Percentiles rank a stretch among this genome's conserved stretches.
Evolutionary conservation across 2,888 invertebrate species (phyloP).

Genomic region (Meta bourneti): DNA sequence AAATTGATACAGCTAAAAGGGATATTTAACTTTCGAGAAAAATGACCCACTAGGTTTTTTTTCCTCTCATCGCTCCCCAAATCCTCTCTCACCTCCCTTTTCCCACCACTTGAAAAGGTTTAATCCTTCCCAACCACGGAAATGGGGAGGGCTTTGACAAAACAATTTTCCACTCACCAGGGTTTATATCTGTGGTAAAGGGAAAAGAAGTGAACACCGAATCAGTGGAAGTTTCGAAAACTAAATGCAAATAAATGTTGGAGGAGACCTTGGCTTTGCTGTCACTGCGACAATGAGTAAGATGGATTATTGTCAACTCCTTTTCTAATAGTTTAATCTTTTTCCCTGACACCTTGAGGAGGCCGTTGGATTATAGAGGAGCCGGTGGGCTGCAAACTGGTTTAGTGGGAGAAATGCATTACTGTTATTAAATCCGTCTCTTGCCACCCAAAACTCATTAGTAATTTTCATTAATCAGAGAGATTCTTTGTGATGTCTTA

Average conservation of each 20-base stretch:
- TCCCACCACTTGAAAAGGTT: not conserved
- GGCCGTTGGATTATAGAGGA: not conserved
- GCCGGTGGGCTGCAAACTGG: not conserved
- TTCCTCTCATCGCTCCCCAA: not conserved
- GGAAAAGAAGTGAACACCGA: not conserved
- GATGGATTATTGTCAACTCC: constrained; percentile 28
- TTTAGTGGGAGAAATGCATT: constrained; percentile 10
- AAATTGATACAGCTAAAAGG: not conserved
- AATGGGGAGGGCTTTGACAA: not conserved
- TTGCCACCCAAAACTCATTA: constrained; percentile 36
- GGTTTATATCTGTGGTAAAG: not conserved
- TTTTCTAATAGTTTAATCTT: constrained; percentile 42
- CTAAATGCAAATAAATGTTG: not conserved
- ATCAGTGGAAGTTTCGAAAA: not conserved
- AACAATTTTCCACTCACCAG: constrained; percentile 14
- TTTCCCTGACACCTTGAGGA: not conserved
- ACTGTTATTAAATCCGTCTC: constrained; percentile 39
- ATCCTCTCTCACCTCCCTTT: not conserved
- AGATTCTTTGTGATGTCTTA: constrained; percentile 9
- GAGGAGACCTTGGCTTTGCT: not conserved
- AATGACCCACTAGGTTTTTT: not conserved
- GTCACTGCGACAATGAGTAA: constrained; percentile 5
- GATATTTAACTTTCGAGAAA: not conserved
- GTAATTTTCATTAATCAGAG: constrained; percentile 48
- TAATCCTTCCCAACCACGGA: not conserved